Percentiles rank a stretch among this genome's conserved stretches.
Conservation (phyloP, 2,797 vertebrate genomes). For the Pangasius djambal region DNA sequence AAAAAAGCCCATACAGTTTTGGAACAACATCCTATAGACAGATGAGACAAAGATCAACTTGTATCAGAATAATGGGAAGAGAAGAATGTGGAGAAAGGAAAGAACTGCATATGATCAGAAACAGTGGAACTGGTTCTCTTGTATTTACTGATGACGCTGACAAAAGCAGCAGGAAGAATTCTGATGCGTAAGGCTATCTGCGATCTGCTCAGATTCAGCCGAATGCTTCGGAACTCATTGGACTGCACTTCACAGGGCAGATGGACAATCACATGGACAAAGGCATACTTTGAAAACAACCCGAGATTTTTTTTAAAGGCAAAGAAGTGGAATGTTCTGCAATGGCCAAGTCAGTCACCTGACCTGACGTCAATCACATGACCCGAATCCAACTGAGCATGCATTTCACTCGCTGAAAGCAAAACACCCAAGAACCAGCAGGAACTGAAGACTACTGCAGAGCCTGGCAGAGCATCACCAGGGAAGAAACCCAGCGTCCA, state of each 20-base stretch:
- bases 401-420: not conserved
- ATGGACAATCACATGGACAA: not conserved
- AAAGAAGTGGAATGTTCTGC: not conserved
- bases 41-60: too few species aligned
- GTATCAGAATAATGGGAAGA: too few species aligned
- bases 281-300: not conserved
- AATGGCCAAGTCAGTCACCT: not conserved
- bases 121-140: not conserved
- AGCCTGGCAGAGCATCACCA: not conserved
- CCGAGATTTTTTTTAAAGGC: not conserved
- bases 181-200: not conserved
- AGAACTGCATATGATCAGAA: too few species aligned
- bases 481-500: not conserved
- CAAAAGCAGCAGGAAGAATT: not conserved
- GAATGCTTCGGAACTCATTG: slow-evolving; percentile 19
- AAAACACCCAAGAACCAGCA: not conserved
- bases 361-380: not conserved
- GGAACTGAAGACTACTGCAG: not conserved
- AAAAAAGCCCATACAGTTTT: not conserved
- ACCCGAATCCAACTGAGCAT: not conserved
- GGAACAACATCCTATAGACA: too few species aligned
- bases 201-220: not conserved
- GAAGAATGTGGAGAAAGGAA: too few species aligned
- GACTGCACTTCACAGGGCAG: slow-evolving; percentile 17
- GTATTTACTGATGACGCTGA: not conserved